Conservation (phyloP, 2,888 invertebrate genomes). For the Habroteleia sp. region DNA sequence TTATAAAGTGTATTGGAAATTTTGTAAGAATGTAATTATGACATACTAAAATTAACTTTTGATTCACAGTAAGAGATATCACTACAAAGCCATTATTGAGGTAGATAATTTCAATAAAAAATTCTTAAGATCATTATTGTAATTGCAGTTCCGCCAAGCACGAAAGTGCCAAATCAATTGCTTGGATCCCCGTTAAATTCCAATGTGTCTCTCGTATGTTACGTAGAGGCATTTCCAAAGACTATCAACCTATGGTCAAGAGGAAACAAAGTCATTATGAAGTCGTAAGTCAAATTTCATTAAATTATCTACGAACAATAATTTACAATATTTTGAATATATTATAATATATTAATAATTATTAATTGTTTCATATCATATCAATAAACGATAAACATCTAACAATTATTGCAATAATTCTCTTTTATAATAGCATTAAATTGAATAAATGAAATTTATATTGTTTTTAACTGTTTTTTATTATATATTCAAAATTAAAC, state of each 20-base stretch:
- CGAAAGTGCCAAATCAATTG: constrained; percentile 85
- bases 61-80: constrained; percentile 24
- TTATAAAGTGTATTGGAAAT: background rate
- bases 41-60: constrained; percentile 12
- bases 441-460: too few species aligned
- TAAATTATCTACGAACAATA: too few species aligned
- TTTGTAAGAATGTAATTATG: constrained; percentile 23
- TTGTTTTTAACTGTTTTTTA: too few species aligned
- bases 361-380: too few species aligned
- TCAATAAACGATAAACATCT: too few species aligned
- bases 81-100: constrained; percentile 6
- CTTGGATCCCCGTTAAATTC: constrained; percentile 85
- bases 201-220: constrained; percentile 84
- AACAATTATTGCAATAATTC: too few species aligned
- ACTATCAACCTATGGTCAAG: constrained; percentile 87
- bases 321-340: too few species aligned
- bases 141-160: constrained; percentile 85
- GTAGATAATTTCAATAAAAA: constrained; percentile 21
- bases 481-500: too few species aligned
- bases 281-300: constrained; percentile 76
- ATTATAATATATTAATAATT: too few species aligned
- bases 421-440: too few species aligned
- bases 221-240: constrained; percentile 86
- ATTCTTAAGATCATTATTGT: constrained; percentile 49
- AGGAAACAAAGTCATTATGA: constrained; percentile 85